Percentiles rank a stretch among this genome's conserved stretches.
phyloP scores from a whole-genome alignment of 2,888 invertebrate genomes.

The Criorhina ranunculi region DNA sequence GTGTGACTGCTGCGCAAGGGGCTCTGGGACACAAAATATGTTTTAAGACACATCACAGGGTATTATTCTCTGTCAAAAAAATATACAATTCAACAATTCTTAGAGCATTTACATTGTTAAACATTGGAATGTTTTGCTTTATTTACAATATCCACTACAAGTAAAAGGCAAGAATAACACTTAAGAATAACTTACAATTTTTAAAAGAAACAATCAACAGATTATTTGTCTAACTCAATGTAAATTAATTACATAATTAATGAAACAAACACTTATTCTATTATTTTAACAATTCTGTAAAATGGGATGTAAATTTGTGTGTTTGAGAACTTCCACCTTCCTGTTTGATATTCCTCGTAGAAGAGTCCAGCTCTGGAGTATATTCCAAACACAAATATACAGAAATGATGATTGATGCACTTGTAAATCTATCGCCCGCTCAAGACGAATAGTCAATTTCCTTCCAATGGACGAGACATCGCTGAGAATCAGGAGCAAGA shows the following conservation, averaged over 20 bases:
- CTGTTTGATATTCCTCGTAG: not conserved
- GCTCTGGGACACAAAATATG: no score
- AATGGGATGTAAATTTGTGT: not conserved
- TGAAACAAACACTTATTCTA: slow-evolving; percentile 28
- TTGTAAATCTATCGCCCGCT: not conserved
- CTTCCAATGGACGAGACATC: slow-evolving; percentile 93
- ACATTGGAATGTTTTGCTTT: not conserved
- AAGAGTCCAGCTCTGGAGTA: slow-evolving; percentile 2
- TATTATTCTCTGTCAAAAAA: no score
- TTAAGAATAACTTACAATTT: slow-evolving; percentile 11
- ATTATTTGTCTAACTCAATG: slow-evolving; percentile 29
- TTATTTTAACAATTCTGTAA: slow-evolving; percentile 5
- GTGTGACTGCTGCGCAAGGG: no score
- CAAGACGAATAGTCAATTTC: slow-evolving; percentile 78
- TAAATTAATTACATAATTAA: slow-evolving; percentile 8
- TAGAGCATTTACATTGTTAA: no score
- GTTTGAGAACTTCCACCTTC: not conserved
- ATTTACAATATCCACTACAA: slow-evolving; percentile 25
- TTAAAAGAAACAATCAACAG: slow-evolving; percentile 9
- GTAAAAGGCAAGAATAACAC: not conserved
- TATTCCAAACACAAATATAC: not conserved
- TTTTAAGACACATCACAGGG: no score
- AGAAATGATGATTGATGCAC: not conserved
- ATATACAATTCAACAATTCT: no score
- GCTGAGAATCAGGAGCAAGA: slow-evolving; percentile 90